These are phyloP conservation scores for Brachypalpus laphriformis DNA, from an alignment of 2,888 invertebrate genomes.

Conservation along the genomic window DNA sequence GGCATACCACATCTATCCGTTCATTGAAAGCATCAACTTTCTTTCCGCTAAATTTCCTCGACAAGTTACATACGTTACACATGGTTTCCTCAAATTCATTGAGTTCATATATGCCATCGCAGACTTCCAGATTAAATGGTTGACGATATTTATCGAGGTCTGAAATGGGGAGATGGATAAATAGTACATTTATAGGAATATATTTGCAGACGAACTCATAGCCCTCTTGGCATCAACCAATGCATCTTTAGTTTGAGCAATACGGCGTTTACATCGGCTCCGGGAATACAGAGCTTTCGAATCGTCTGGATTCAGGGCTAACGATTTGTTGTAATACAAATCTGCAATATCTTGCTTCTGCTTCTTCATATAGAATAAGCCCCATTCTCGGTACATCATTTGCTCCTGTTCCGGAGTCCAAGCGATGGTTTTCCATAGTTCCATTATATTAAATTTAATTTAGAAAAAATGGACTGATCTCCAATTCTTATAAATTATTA, in stretches of 20 bases:
- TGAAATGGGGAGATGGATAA: neutral
- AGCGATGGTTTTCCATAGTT: neutral
- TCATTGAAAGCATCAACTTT: conserved; percentile 66
- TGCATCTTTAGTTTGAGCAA: conserved; percentile 71
- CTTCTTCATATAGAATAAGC: conserved; percentile 59
- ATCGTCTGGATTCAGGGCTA: conserved; percentile 61
- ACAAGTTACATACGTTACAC: conserved; percentile 50
- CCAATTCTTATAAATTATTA: neutral
- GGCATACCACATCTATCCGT: conserved; percentile 69
- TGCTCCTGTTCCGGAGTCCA: conserved; percentile 31
- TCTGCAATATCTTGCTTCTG: conserved; percentile 71
- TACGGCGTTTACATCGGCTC: conserved; percentile 75
- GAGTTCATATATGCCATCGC: conserved; percentile 75
- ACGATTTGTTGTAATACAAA: conserved; percentile 75
- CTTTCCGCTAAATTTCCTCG: conserved; percentile 59
- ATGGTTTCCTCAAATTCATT: conserved; percentile 76
- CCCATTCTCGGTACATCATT: conserved; percentile 77
- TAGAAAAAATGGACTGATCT: neutral
- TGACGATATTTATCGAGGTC: conserved; percentile 26
- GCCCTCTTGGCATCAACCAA: conserved; percentile 66
- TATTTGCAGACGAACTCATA: neutral
- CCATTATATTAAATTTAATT: neutral
- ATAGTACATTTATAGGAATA: neutral
- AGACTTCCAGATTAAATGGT: conserved; percentile 65
- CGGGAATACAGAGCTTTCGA: conserved; percentile 71